These are phyloP conservation scores for Caenorhabditis elegans DNA, from an alignment of 1,140 invertebrate species.

Conservation along the genomic window DNA sequence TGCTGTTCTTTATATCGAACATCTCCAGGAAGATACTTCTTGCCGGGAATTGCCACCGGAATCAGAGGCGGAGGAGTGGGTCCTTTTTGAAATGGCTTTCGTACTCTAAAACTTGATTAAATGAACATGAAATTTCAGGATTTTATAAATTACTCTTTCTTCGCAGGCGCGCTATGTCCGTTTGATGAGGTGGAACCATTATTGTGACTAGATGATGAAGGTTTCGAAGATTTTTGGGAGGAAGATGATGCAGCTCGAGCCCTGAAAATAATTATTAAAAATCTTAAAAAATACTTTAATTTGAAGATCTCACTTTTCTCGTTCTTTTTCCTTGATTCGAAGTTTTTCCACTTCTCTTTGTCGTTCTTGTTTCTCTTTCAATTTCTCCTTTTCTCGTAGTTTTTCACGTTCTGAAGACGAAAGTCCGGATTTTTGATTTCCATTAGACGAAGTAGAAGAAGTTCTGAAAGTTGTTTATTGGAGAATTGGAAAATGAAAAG, in stretches of 20 bases:
- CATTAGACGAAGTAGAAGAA: background rate
- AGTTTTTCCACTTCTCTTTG: background rate
- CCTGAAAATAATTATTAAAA: background rate
- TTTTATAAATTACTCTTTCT: background rate
- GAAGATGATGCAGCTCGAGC: background rate
- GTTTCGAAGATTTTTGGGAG: background rate
- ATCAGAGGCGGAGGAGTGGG: background rate
- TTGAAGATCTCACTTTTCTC: background rate
- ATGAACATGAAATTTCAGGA: too few species aligned
- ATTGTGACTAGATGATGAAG: background rate
- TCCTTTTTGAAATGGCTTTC: background rate
- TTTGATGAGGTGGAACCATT: background rate
- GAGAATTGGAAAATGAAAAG: background rate
- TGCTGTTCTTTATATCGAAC: constrained; percentile 22
- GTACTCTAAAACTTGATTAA: background rate
- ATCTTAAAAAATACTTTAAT: background rate
- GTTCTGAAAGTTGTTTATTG: background rate
- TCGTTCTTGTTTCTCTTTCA: constrained; percentile 10
- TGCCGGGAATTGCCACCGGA: background rate
- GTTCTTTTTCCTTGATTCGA: background rate
- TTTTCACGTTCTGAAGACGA: background rate
- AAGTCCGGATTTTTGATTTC: background rate
- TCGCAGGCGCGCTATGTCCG: background rate
- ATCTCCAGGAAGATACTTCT: constrained; percentile 17
- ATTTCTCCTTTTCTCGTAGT: background rate